Percentiles rank a stretch among this genome's conserved stretches.
Conservation (phyloP, 2,888 invertebrate species). For the Spodoptera picta region DNA sequence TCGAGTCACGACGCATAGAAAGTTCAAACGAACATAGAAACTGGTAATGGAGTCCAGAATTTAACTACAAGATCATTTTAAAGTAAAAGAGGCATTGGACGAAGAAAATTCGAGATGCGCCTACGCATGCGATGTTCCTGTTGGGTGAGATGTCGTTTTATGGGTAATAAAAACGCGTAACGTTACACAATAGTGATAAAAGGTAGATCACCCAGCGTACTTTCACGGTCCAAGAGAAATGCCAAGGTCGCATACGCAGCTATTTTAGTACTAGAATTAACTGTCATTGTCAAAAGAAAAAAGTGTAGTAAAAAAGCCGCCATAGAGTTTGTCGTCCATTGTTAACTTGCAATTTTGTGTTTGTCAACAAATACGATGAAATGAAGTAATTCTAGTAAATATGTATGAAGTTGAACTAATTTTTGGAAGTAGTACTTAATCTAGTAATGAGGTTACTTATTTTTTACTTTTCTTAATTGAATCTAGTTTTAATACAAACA, state of each 20-base stretch:
- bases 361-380: no score
- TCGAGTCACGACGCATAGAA: slow-evolving; percentile 45
- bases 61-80: slow-evolving; percentile 23
- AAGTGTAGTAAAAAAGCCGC: no score
- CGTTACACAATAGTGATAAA: slow-evolving; percentile 66
- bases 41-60: slow-evolving; percentile 51
- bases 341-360: no score
- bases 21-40: slow-evolving; percentile 51
- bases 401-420: no score
- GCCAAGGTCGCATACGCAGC: slow-evolving; percentile 55
- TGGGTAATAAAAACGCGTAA: slow-evolving; percentile 66
- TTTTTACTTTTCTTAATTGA: no score
- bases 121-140: slow-evolving; percentile 49
- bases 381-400: no score
- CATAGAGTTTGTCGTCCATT: no score
- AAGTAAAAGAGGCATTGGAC: slow-evolving; percentile 24
- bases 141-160: slow-evolving; percentile 56
- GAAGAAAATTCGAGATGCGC: slow-evolving; percentile 37
- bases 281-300: no score
- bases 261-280: slow-evolving; percentile 16
- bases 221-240: slow-evolving; percentile 61
- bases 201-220: slow-evolving; percentile 61
- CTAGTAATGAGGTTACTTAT: no score
- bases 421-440: no score
- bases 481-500: no score